phyloP scores from a whole-genome alignment of 2,113 vertebrate genomes.

The Sprattus sprattus region DNA sequence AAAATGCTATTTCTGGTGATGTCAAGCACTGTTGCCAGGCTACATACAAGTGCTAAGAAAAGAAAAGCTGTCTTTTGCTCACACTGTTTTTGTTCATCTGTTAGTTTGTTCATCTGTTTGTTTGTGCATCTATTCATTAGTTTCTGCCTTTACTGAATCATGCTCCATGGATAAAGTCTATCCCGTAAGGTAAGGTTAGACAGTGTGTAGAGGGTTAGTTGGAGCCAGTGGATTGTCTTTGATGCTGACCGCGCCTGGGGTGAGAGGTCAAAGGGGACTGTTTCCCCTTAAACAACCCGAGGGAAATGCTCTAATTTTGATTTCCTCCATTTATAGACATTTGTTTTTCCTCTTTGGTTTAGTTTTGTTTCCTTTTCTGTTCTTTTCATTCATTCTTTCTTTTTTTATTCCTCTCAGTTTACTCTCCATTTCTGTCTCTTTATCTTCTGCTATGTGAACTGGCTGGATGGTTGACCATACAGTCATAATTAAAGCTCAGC shows the following conservation, averaged over 20 bases:
- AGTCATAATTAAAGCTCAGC: background rate
- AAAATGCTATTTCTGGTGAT: background rate
- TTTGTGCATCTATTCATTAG: background rate
- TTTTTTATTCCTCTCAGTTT: slow-evolving; percentile 44
- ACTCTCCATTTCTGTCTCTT: background rate
- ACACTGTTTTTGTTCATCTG: background rate
- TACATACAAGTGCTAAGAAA: background rate
- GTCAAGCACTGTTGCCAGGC: background rate
- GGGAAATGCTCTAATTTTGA: background rate
- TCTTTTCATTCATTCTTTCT: slow-evolving; percentile 35
- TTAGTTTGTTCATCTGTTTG: slow-evolving; percentile 19
- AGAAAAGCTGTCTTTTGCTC: background rate
- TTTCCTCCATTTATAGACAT: background rate
- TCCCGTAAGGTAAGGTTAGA: background rate
- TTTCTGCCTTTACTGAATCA: background rate
- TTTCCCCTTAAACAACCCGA: background rate
- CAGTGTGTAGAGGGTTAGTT: background rate
- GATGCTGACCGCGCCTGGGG: background rate
- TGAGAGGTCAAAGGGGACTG: background rate
- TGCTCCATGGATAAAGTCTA: background rate
- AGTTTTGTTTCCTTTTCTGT: background rate
- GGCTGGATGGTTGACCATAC: background rate
- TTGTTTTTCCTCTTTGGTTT: background rate
- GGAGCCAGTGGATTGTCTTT: background rate
- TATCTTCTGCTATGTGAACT: background rate